Percentiles rank a stretch among this genome's conserved stretches.
phyloP scores from a whole-genome alignment of 1,140 invertebrate species.

The Camponotus vicinus region DNA sequence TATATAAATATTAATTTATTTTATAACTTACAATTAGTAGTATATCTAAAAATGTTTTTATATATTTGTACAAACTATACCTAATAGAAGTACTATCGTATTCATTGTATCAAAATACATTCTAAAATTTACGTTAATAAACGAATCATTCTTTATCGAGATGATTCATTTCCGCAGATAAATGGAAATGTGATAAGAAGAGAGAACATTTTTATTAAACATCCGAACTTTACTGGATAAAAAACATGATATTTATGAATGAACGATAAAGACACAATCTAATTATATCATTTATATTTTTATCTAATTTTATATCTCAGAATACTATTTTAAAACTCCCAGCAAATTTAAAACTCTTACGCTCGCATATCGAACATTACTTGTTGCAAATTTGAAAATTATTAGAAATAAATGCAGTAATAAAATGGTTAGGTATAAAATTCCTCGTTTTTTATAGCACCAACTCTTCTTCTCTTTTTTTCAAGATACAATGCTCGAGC shows the following conservation, averaged over 20 bases:
- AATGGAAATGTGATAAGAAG: background rate
- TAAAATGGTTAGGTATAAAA: constrained; percentile 18
- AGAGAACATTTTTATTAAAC: background rate
- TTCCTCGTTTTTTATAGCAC: constrained; percentile 23
- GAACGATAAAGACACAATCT: background rate
- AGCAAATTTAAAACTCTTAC: constrained; percentile 4
- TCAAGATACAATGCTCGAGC: constrained; percentile 4
- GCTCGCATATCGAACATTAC: background rate
- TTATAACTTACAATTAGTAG: no score
- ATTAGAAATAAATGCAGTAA: background rate
- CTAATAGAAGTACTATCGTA: background rate
- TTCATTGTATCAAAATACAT: background rate
- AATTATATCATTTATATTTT: background rate
- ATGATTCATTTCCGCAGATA: background rate
- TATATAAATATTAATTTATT: background rate
- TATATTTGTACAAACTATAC: background rate
- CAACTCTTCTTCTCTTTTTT: background rate
- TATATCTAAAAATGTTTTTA: background rate
- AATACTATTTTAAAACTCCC: constrained; percentile 8
- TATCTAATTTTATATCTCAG: background rate
- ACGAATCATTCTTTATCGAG: background rate
- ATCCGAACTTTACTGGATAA: background rate
- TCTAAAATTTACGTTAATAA: background rate
- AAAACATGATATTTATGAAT: constrained; percentile 10
- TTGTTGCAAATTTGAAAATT: background rate